Base-by-base conservation (phyloP, 2,888 invertebrate species). In the Anarsia innoxiella region DNA sequence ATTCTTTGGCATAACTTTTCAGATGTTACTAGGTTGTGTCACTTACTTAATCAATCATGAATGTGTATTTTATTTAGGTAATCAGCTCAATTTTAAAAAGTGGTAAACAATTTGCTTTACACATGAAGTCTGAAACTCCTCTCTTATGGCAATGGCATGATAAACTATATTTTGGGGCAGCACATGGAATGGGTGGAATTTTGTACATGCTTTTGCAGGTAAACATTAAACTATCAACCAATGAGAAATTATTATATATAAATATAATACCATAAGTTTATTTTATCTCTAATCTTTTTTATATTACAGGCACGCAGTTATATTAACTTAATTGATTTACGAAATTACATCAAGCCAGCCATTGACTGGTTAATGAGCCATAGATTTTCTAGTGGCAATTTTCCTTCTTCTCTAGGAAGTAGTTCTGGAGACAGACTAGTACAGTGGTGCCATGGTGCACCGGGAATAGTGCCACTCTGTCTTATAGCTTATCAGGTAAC, bases 381-480 rank as follows among this genome's bases (percentile, higher is more conserved):
- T 49, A 85, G 86, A 45, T 90, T 86, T 56, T 59, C 85, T 6
- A 88, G 88, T 50, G 90, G 90, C 1, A 93, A 93, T 74, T 92
- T 91, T 63, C 93, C 93, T 1, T 94, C 95, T 0, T 94, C 94
- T 0, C 51, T 92, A 15, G 90, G 88, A 14, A 91, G 88, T 45
- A 75, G 73, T 29, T 76, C 87, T 16, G 77, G 86, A 16, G 96
- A 96, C 66, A 89, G 88, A 68, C 86, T 95, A 44, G 90, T 96
- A 12, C 96, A 96, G 56, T 96, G 96, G 96, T 96, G 96, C 74
- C 96, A 96, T 66, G 96, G 96, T n/a, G 94, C 95, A 12, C 94
- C 96, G 11, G 95, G 95, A 25, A 92, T 93, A 78, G 87, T 93
- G 9, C 89, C 91, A 51, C 74, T 93, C 51, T 92, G 90, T 50